Base-by-base conservation (phyloP, 1,140 invertebrate species). In the Zaprionus capensis region DNA sequence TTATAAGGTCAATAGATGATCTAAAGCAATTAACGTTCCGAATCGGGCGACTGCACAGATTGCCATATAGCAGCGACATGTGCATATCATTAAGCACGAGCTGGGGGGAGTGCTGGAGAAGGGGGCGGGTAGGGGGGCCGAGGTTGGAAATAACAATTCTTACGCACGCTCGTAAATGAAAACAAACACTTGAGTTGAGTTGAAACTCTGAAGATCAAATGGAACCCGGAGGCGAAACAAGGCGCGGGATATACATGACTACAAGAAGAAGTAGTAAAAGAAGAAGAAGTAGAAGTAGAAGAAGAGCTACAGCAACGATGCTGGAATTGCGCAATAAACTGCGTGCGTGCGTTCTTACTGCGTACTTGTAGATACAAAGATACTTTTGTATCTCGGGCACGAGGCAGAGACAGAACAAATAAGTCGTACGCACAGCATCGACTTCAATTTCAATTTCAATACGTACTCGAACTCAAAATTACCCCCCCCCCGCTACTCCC, bases 151-250 rank as follows among this genome's bases (percentile, higher is more conserved):
- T 49, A 67, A 72, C 61, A 65, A 58, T 74, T 69, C 73, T 53
- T 72, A 69, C 61, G 69, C 69, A 65, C 49, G 61, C 55, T 81
- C 78, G 78, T 81, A 81, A 78, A 81, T 74, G 69, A 55, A 77
- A 75, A 58, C 66, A 70, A 81, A 74, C 80, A 82, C 80, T 82
- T 82, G 80, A 82, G 80, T 41, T 53, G 31, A 46, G 28, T 28
- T 31, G 70, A 72, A 46, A 36, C 31, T 34, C 31, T 55, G 26
- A 53, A 65, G 67, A 51, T 46, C 44, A 56, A 53, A 64, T 46
- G 46, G 38, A 59, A 22, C 51, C 49, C 22, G 38, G 36, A 46
- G 41, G 41, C 41, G 41, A 41, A 15, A 15, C 38, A 41, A 41
- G 38, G 15, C 38, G 38, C 14, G 41, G 41, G 41, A 46, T 17